Evolutionary conservation across 2,797 vertebrate genomes (phyloP).

Genomic region (Acridotheres tristis): DNA sequence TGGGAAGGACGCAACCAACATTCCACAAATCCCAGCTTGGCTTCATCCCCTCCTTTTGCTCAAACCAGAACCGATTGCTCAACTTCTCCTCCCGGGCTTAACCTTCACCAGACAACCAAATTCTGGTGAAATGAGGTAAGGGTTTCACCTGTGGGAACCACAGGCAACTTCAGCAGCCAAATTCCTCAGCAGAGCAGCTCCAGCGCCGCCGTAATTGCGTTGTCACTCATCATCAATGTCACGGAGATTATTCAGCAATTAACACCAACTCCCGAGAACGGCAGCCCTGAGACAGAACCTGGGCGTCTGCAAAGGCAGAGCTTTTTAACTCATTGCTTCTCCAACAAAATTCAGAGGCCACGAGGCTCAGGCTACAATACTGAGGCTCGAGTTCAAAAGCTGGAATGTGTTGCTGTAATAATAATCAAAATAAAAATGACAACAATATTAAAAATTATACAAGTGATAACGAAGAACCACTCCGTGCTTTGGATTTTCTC

Average conservation of each 20-base stretch:
- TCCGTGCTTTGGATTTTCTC: neutral
- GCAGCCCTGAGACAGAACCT: neutral
- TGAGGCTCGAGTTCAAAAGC: neutral
- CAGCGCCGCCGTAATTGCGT: neutral
- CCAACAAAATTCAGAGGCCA: neutral
- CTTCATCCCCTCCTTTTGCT: neutral
- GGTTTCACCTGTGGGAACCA: conserved; percentile 31
- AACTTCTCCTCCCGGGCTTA: neutral
- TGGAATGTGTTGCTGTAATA: neutral
- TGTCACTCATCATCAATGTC: conserved; percentile 30
- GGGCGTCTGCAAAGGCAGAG: neutral
- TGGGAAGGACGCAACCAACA: accelerated
- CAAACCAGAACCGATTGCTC: neutral
- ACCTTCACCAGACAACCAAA: neutral
- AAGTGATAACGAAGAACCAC: neutral
- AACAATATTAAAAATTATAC: neutral
- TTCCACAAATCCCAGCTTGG: neutral
- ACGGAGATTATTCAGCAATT: conserved; percentile 15
- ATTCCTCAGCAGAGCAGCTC: neutral
- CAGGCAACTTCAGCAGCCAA: conserved; percentile 24
- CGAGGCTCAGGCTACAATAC: neutral
- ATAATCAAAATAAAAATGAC: no score
- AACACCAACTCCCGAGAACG: neutral
- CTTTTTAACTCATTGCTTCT: neutral
- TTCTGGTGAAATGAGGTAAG: conserved; percentile 2